These are phyloP conservation scores for Ferdinandea cuprea DNA, from an alignment of 2,888 invertebrate species.

Conservation along the genomic window DNA sequence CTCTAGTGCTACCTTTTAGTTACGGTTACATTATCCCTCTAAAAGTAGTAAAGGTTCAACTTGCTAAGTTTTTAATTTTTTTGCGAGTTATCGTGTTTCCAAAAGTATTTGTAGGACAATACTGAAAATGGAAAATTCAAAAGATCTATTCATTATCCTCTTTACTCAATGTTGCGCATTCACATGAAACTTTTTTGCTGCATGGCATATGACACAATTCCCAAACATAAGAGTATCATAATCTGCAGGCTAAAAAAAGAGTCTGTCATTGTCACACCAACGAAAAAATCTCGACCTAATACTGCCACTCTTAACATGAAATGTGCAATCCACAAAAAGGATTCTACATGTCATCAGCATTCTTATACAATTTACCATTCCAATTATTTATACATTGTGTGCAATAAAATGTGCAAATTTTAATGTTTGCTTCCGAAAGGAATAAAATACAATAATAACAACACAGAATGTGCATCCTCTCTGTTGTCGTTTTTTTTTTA, in stretches of 20 bases:
- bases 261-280: slow-evolving; percentile 46
- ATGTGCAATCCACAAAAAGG: slow-evolving; percentile 36
- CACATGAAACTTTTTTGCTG: background rate
- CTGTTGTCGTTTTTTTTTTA: background rate
- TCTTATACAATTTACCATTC: slow-evolving; percentile 31
- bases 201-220: slow-evolving; percentile 31
- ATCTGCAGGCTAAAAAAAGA: slow-evolving; percentile 34
- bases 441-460: background rate
- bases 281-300: slow-evolving; percentile 50
- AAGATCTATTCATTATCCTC: no score
- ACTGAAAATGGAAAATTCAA: no score
- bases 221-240: slow-evolving; percentile 32
- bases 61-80: no score
- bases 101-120: no score
- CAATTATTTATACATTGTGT: slow-evolving; percentile 35
- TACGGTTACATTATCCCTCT: no score
- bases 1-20: no score
- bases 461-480: background rate
- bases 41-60: no score
- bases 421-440: slow-evolving; percentile 41
- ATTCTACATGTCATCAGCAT: slow-evolving; percentile 55
- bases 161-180: slow-evolving; percentile 5
- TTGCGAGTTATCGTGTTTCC: no score
- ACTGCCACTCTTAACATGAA: slow-evolving; percentile 50
- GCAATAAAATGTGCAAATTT: slow-evolving; percentile 39